Evolutionary conservation across 2,113 vertebrate genomes (phyloP).

Genomic region (Coracopsis vasa): DNA sequence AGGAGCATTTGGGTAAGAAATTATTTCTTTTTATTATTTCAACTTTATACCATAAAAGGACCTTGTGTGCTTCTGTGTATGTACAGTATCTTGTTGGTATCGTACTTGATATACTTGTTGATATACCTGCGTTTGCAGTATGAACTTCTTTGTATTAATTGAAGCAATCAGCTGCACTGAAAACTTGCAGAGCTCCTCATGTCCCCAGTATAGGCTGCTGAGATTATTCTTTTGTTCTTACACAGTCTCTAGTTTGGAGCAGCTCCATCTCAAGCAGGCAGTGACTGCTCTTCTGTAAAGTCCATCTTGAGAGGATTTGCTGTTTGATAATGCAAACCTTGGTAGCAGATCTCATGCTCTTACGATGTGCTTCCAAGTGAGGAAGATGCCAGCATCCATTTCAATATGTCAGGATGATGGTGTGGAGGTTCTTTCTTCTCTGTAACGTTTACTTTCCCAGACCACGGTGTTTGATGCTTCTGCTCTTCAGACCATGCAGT

Average conservation of each 20-base stretch:
- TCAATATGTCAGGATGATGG: neutral
- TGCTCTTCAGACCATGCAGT: neutral
- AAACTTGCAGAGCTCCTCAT: neutral
- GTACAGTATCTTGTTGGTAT: neutral
- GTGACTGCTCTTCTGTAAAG: neutral
- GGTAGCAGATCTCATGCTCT: neutral
- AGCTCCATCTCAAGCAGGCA: neutral
- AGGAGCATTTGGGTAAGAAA: conserved; percentile 11
- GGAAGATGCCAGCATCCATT: neutral
- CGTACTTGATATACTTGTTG: neutral
- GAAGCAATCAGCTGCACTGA: neutral
- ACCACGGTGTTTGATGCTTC: neutral
- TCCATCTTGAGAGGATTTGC: neutral
- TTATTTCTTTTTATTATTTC: neutral
- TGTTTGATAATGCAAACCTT: neutral
- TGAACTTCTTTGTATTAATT: neutral
- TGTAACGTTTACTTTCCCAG: neutral
- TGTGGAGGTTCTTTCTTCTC: neutral
- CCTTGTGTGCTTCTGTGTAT: neutral
- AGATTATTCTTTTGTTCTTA: neutral
- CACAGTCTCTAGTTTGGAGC: neutral
- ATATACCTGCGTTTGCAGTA: neutral
- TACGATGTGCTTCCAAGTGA: neutral
- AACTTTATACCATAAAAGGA: neutral
- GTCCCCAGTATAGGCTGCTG: neutral